Evolutionary conservation across 2,797 vertebrate species (phyloP).

Genomic region (Brotula barbata): DNA sequence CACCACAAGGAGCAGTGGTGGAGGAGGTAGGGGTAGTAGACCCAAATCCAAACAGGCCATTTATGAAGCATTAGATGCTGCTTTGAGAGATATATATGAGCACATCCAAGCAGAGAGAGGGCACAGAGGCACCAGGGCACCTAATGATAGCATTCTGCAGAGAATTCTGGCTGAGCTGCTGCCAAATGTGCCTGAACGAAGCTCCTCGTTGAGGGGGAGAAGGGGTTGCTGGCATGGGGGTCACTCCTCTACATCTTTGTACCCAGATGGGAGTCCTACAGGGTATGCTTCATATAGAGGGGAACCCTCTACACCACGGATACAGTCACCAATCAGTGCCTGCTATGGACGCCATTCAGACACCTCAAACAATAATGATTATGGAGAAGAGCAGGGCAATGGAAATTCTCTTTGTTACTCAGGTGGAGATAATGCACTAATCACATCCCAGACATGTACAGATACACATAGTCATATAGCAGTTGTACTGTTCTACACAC

Average conservation of each 20-base stretch:
- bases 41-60: conserved; percentile 90
- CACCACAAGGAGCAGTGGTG: conserved; percentile 68
- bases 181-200: conserved; percentile 93
- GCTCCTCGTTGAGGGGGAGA: conserved; percentile 87
- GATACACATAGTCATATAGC: conserved; percentile 19
- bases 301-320: conserved; percentile 75
- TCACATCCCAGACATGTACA: conserved; percentile 25
- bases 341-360: conserved; percentile 84
- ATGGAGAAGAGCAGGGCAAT: conserved; percentile 78
- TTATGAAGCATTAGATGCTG: conserved; percentile 92
- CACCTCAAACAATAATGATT: conserved; percentile 82
- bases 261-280: conserved; percentile 72
- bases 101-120: conserved; percentile 95
- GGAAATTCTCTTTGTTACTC: conserved; percentile 85
- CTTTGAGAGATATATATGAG: conserved; percentile 95
- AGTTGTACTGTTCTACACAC: conserved; percentile 3
- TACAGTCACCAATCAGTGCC: conserved; percentile 88
- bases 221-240: conserved; percentile 70
- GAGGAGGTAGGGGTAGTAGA: conserved; percentile 76
- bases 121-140: conserved; percentile 82
- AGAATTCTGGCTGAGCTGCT: conserved; percentile 94
- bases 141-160: conserved; percentile 92
- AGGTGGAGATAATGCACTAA: conserved; percentile 84
- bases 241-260: conserved; percentile 59
- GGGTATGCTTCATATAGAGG: conserved; percentile 79